Evolutionary conservation across 2,797 vertebrate genomes (phyloP).

Genomic region (Arnoldichthys spilopterus): DNA sequence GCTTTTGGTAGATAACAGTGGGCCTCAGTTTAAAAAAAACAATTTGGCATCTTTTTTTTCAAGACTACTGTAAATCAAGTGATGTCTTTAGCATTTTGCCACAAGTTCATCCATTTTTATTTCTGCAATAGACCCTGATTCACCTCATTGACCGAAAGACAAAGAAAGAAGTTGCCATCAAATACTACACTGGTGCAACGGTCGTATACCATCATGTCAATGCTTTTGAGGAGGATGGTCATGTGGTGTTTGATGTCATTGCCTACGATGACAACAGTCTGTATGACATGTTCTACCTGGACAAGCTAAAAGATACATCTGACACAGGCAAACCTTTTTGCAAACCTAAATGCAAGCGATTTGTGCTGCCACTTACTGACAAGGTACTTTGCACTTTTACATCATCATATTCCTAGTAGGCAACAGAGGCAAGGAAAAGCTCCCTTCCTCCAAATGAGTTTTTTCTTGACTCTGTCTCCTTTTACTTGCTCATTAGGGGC

Average conservation of each 20-base stretch:
- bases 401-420: background rate
- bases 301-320: slow-evolving; percentile 73
- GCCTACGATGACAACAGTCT: slow-evolving; percentile 85
- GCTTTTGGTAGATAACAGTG: too few relatives aligned
- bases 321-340: slow-evolving; percentile 54
- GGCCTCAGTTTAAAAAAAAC: too few relatives aligned
- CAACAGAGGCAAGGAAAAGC: too few relatives aligned
- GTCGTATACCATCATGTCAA: slow-evolving; percentile 92
- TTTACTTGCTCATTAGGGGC: too few relatives aligned
- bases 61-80: too few relatives aligned
- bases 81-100: too few relatives aligned
- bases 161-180: slow-evolving; percentile 79
- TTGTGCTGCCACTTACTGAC: slow-evolving; percentile 83
- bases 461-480: too few relatives aligned
- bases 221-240: slow-evolving; percentile 88
- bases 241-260: slow-evolving; percentile 88
- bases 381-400: slow-evolving; percentile 75
- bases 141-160: slow-evolving; percentile 90
- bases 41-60: too few relatives aligned
- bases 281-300: slow-evolving; percentile 91
- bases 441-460: too few relatives aligned
- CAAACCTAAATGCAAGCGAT: slow-evolving; percentile 81
- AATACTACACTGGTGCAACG: slow-evolving; percentile 83
- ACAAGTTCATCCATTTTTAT: slow-evolving; percentile 23
- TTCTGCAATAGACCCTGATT: slow-evolving; percentile 84